Conservation (phyloP, 2,888 invertebrate species). For the Anarsia innoxiella region DNA sequence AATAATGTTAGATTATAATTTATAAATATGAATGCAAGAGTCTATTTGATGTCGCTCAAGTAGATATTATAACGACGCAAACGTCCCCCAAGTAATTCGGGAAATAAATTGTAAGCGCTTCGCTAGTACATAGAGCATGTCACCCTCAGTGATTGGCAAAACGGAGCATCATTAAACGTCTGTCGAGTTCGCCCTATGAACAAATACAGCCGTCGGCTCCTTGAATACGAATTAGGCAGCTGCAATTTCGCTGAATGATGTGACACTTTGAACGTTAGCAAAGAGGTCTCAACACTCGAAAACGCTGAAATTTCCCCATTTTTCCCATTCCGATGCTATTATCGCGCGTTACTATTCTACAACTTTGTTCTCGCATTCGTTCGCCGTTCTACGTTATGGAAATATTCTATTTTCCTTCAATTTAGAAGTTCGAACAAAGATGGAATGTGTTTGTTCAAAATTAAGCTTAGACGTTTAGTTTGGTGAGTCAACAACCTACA, state of each 20-base stretch:
- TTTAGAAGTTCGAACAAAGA: slow-evolving; percentile 2
- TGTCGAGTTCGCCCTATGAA: no score
- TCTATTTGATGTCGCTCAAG: no score
- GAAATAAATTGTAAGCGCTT: no score
- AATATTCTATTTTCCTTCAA: slow-evolving; percentile 6
- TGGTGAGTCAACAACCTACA: not conserved
- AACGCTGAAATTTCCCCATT: not conserved
- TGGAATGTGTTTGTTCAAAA: slow-evolving; percentile 3
- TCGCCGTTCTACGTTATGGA: slow-evolving; percentile 5
- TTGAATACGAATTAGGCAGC: slow-evolving; percentile 10
- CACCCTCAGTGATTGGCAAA: slow-evolving; percentile 1
- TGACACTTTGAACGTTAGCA: slow-evolving; percentile 7
- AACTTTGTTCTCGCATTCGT: slow-evolving; percentile 1
- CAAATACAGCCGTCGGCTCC: slow-evolving; percentile 2
- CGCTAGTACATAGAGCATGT: no score
- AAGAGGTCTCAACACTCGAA: slow-evolving; percentile 1
- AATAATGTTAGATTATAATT: no score
- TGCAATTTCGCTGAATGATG: slow-evolving; percentile 10
- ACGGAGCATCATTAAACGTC: not conserved
- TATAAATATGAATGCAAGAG: no score
- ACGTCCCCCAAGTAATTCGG: no score
- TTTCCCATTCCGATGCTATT: slow-evolving; percentile 7
- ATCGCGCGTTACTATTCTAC: slow-evolving; percentile 9
- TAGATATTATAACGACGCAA: no score
- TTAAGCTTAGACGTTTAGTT: slow-evolving; percentile 2